Evolutionary conservation across 2,113 vertebrate genomes (phyloP), one percentile per base, ranked within the genome.

Genomic region (Pterocles gutturalis): DNA sequence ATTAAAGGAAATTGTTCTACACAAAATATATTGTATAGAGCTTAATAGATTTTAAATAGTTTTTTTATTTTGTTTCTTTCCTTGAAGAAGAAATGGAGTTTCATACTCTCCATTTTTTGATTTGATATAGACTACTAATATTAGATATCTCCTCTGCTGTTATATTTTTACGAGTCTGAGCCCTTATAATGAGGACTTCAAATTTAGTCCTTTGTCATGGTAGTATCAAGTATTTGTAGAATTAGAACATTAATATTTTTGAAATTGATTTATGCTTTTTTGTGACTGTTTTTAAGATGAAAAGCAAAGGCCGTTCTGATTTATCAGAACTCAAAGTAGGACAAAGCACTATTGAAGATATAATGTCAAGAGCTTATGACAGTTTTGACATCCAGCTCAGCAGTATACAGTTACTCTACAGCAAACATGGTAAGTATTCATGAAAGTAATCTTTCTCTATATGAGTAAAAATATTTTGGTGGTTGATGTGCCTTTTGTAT

Each of bases 301-400:
- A 97, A 85, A 99, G 99, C 98, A 98, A 99, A 98, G 98, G 96
- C 97, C 99, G 96, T 91, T 98, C 98, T 26, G 87, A 98, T 84
- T 96, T 99, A 81, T 98, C 99, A 43, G 98, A 99, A 94, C 97
- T 99, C 67, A 99, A 98, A 33, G 96, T 96, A 67, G 95, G 94
- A 81, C 98, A 98, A 83, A 98, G 98, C 76, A 98, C 97, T 70
- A 98, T 99, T 83, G 99, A 99, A 98, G 99, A 99, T 93, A 99
- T 99, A 97, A 99, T 99, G 98, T 98, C 98, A 72, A 98, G 99
- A 98, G 99, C 99, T 28, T 99, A 99, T 48, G 99, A 99, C 95
- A 98, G 98, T 87, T 99, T 99, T 93, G 99, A 99, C 79, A 48
- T 99, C 71, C 99, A 99, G 16, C 99, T 99, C 43, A 99, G 98